These are phyloP conservation scores for Ceyx melanurus DNA, from an alignment of 2,113 vertebrate species.

Conservation along the genomic window DNA sequence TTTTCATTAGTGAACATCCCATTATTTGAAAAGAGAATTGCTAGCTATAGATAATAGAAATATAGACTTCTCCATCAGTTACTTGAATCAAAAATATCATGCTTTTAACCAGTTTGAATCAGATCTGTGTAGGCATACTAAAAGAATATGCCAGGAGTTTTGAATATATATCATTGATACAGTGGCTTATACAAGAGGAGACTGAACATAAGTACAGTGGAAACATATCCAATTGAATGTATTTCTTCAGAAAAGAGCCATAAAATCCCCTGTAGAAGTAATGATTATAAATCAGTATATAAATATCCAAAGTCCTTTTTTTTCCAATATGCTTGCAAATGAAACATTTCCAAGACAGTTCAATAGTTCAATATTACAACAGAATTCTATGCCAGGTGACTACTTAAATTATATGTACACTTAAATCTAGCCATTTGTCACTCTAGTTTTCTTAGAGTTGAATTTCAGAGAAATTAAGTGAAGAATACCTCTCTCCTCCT, in stretches of 20 bases:
- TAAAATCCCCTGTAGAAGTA: neutral
- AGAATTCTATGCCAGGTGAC: neutral
- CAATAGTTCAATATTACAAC: neutral
- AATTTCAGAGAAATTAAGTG: neutral
- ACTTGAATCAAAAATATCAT: neutral
- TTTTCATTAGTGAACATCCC: constrained; percentile 21
- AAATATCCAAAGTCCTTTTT: constrained; percentile 5
- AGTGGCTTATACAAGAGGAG: neutral
- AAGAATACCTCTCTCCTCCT: neutral
- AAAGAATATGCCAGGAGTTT: neutral
- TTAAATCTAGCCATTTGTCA: neutral
- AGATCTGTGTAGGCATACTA: neutral
- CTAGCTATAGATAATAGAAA: neutral
- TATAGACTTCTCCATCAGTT: neutral
- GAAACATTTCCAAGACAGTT: neutral
- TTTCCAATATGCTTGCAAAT: neutral
- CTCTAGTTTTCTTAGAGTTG: neutral
- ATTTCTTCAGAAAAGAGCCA: constrained; percentile 29
- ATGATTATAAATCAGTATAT: neutral
- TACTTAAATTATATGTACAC: neutral
- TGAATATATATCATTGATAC: neutral
- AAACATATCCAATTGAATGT: neutral
- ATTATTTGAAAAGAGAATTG: constrained; percentile 20
- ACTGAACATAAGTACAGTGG: neutral
- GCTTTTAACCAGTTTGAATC: neutral